Conservation (phyloP, 64 coral and sea anemone genomes). For the Acropora tenuis region DNA sequence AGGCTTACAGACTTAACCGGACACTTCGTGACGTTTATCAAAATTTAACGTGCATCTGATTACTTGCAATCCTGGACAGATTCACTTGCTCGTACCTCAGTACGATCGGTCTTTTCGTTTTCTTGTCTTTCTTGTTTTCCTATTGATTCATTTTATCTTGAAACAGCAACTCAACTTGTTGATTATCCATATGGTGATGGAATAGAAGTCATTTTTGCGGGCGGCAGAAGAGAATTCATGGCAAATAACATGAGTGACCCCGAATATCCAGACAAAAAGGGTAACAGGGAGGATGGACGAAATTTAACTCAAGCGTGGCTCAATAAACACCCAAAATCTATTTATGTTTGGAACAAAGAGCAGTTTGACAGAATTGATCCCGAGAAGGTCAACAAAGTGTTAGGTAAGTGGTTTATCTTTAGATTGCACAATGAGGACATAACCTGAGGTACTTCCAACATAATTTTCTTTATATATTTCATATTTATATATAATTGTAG, state of each 20-base stretch:
- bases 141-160: not conserved
- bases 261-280: slow-evolving; percentile 39
- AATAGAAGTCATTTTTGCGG: slow-evolving; percentile 90
- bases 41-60: too few species aligned
- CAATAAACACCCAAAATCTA: slow-evolving; percentile 27
- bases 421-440: too few species aligned
- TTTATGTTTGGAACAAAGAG: slow-evolving; percentile 87
- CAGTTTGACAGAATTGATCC: slow-evolving; percentile 81
- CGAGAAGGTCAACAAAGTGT: slow-evolving; percentile 64
- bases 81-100: too few species aligned
- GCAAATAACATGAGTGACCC: slow-evolving; percentile 72
- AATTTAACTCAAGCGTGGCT: slow-evolving; percentile 88
- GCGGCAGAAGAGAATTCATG: slow-evolving; percentile 73
- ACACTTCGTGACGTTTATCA: too few species aligned
- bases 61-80: too few species aligned
- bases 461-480: too few species aligned
- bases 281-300: slow-evolving; percentile 67
- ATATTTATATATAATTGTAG: too few species aligned
- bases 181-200: slow-evolving; percentile 88
- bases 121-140: too few species aligned
- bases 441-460: too few species aligned
- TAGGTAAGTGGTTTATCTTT: slow-evolving; percentile 43
- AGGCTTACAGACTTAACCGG: too few species aligned
- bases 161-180: slow-evolving; percentile 84
- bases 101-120: too few species aligned